These are phyloP conservation scores for Rafetus swinhoei DNA, from an alignment of 2,113 vertebrate genomes.

Conservation along the genomic window DNA sequence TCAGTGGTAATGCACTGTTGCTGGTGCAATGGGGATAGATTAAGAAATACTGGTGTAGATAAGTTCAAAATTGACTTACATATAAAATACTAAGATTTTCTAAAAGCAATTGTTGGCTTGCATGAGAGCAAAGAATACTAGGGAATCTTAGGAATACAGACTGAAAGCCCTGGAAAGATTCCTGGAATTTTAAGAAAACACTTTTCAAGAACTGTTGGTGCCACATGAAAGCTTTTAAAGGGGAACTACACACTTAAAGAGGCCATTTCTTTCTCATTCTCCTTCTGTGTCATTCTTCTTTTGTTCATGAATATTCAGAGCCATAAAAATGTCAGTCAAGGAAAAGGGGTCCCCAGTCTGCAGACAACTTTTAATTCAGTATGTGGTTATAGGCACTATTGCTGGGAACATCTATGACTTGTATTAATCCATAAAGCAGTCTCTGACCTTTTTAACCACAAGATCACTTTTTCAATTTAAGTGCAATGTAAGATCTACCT, in stretches of 20 bases:
- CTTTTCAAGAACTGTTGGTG: background rate
- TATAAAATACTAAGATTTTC: background rate
- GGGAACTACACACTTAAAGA: background rate
- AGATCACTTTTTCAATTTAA: too few species aligned
- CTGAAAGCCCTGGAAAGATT: background rate
- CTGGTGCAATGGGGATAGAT: background rate
- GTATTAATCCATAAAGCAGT: background rate
- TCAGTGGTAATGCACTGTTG: background rate
- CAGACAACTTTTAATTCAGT: background rate
- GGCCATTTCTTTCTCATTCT: background rate
- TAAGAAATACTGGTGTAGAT: background rate
- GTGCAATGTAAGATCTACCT: too few species aligned
- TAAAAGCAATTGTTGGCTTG: background rate
- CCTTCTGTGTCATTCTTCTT: background rate
- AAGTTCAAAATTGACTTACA: background rate
- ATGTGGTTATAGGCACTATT: background rate
- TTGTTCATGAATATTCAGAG: background rate
- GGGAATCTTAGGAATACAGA: background rate
- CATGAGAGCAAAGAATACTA: background rate
- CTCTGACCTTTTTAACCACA: too few species aligned
- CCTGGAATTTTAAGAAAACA: background rate
- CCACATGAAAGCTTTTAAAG: background rate
- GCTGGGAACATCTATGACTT: background rate
- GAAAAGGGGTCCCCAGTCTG: background rate
- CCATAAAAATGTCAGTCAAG: background rate